Evolutionary conservation across 2,797 vertebrate species (phyloP), one percentile per base, ranked within the genome.

Genomic region (Siniperca obscura): DNA sequence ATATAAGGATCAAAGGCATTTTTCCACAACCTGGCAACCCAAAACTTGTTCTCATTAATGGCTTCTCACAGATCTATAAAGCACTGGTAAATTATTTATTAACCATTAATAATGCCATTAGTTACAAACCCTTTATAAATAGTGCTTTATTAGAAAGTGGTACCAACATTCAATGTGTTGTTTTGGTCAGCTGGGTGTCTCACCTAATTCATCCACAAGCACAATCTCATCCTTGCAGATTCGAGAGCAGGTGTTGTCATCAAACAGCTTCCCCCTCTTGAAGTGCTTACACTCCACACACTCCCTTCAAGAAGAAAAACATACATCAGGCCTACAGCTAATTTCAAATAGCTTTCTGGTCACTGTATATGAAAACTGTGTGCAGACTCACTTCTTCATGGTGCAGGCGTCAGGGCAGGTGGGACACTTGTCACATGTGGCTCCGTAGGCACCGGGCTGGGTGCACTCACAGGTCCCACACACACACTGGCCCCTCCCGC

Each of bases 251-350:
- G 95, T 94, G 42, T 96, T 95, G 80, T 98, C 95, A 1, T 97
- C 92, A 17, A 91, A 91, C 55, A 98, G 95, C 22, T 7, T 88
- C 14, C 98, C 98, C 13, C 97, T 95, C 74, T 97, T 94, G 86
- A 98, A 99, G 89, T 98, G 97, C 89, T 97, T 98, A 90, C 98
- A 99, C 90, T 99, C 97, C 84, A 99, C 98, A 7, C 98, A 99
- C 4, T 97, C 96, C 91, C 98, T 99, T 87, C 53, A 64, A 87
- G 16, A 53, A 76, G 22, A 68, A 59, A 56, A 38, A 76, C 16
- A 65, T 0, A 42, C n/a, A 50, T 19, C 0, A 46, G 16, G n/a
- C 3, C 2, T 30, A 34, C 22, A 48, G 42, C 6, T 75, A 4
- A 62, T 70, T 48, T 52, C 1, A 52, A 27, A 42, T 2, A 7